Base-by-base conservation (phyloP, 2,113 vertebrate genomes). In the Nansenia antarctica region DNA sequence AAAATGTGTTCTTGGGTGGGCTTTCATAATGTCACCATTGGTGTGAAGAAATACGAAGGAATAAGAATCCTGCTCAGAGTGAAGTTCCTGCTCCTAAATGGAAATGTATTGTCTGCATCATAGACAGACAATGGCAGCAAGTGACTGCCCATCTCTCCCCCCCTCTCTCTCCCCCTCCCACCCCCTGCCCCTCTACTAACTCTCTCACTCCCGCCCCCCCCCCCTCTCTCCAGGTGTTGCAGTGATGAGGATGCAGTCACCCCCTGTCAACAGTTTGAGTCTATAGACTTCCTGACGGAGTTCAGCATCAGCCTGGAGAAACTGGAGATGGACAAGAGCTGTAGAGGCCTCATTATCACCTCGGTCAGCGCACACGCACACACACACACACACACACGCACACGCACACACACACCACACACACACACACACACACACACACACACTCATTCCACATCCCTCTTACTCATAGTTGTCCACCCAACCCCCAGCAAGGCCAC, bases 241-340 rank as follows among this genome's bases (percentile, higher is more conserved):
- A 0, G 85, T 86, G 8, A 78, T 99, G 91, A 91, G 77, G 61
- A 67, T 99, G 64, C 94, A 92, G 87, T 96, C 77, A 49, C 96
- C 94, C 1, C 97, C 96, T 0, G 97, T 99, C 61, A 99, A 99
- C 90, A 94, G 92, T 82, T 88, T 98, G 15, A 96, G 91, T 78
- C 74, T 99, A 42, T n/a, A 76, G 95, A 96, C 49, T 85, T 99
- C 61, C 91, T 99, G 62, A 99, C 95, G 0, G 96, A 99, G 84
- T 70, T 99, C 2, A 73, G 79, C 75, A 97, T 96, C 69, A 73
- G 65, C 62, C 53, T 97, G 74, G 96, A 99, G 83, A 99, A 99
- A 79, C 93, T 99, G 75, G 96, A 99, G 85, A 93, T 96, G 0
- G 81, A 98, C 71, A 93, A 92, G 68, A 85, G 86, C 74, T 95